These are phyloP conservation scores for Bimastos eiseni DNA, from an alignment of 2,888 invertebrate genomes.

Conservation along the genomic window DNA sequence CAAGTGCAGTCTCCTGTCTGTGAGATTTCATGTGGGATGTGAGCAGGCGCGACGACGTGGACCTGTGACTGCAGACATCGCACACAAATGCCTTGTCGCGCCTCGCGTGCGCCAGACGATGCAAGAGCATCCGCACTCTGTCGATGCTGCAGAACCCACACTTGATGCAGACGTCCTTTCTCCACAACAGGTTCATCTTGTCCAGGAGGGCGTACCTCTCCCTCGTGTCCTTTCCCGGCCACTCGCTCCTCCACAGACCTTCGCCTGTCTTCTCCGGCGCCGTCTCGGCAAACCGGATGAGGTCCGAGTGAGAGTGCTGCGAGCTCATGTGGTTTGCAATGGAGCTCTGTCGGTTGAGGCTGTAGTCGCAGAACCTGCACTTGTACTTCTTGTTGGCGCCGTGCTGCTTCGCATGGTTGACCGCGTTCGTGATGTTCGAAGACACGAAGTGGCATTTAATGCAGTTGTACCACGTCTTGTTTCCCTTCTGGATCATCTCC, in stretches of 20 bases:
- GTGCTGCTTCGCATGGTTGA: conserved; percentile 49
- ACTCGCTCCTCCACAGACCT: background rate
- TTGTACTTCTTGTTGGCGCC: conserved; percentile 38
- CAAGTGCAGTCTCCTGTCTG: background rate
- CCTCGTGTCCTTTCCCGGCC: background rate
- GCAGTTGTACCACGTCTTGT: conserved; percentile 38
- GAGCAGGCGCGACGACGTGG: background rate
- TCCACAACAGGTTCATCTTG: background rate
- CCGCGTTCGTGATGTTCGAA: conserved; percentile 49
- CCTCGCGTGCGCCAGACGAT: background rate
- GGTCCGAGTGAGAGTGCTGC: background rate
- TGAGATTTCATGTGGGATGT: background rate
- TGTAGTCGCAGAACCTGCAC: conserved; percentile 56
- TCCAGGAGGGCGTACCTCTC: background rate
- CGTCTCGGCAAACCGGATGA: background rate
- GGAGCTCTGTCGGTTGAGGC: conserved; percentile 53
- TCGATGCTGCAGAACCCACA: conserved; percentile 22
- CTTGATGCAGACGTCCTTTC: background rate
- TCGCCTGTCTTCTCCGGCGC: background rate
- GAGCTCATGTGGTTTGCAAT: conserved; percentile 56
- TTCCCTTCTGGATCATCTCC: conserved; percentile 34
- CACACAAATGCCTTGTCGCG: background rate
- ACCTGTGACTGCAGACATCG: background rate
- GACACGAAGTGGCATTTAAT: conserved; percentile 50
- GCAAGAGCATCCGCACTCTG: background rate